A percentile compares a stretch with the other conserved stretches of the same genome.
These are phyloP conservation scores for Cheilosia pagana DNA, from an alignment of 2,888 invertebrate genomes.

Conservation along the genomic window DNA sequence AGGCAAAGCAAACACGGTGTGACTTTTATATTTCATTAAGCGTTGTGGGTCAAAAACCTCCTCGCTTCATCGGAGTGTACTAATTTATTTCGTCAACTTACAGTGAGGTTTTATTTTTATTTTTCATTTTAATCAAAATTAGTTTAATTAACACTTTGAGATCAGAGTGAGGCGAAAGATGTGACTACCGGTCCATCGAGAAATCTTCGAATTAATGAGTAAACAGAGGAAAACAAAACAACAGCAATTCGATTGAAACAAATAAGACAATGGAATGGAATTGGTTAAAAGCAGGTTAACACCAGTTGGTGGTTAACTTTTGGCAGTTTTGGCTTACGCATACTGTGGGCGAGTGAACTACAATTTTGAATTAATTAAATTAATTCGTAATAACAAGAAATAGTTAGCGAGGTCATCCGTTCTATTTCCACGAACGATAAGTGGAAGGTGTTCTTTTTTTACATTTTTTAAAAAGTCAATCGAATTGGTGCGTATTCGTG, in stretches of 20 bases:
- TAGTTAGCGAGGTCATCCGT: too few relatives aligned
- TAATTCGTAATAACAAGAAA: too few relatives aligned
- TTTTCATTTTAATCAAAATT: slow-evolving; percentile 73
- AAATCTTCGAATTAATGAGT: slow-evolving; percentile 33
- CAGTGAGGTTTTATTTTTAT: slow-evolving; percentile 9
- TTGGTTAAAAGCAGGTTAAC: background rate
- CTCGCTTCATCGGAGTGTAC: slow-evolving; percentile 44
- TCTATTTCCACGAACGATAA: too few relatives aligned
- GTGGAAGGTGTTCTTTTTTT: too few relatives aligned
- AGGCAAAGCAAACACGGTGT: background rate
- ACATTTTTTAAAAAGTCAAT: too few relatives aligned
- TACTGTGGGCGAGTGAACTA: background rate
- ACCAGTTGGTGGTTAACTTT: background rate
- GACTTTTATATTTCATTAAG: slow-evolving; percentile 37
- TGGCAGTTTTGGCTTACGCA: background rate
- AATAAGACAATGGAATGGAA: background rate
- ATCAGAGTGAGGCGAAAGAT: slow-evolving; percentile 16
- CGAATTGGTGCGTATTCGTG: too few relatives aligned
- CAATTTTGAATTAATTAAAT: too few relatives aligned
- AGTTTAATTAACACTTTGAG: slow-evolving; percentile 68
- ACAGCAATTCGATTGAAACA: slow-evolving; percentile 9
- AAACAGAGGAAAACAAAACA: slow-evolving; percentile 23
- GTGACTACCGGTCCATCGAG: slow-evolving; percentile 37
- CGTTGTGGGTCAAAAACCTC: slow-evolving; percentile 62
- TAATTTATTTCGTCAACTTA: slow-evolving; percentile 41